phyloP scores from a whole-genome alignment of 1,140 invertebrate genomes.

The Geopemphigus sp. region DNA sequence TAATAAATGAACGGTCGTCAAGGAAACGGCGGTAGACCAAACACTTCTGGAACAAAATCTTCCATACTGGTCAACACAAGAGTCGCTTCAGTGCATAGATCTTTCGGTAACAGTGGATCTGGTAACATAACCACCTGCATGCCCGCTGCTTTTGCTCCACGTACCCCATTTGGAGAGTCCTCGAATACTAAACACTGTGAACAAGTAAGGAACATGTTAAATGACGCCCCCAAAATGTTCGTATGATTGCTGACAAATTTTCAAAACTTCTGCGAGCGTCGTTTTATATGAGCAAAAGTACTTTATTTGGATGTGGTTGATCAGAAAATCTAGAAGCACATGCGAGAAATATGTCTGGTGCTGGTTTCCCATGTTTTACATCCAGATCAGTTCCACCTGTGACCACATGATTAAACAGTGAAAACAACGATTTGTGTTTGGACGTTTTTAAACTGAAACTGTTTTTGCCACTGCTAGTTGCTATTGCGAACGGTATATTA shows the following conservation, averaged over 20 bases:
- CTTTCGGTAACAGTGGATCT: constrained; percentile 65
- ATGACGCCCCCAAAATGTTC: no score
- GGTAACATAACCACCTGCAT: constrained; percentile 90
- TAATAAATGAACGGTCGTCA: background rate
- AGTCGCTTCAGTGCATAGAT: constrained; percentile 66
- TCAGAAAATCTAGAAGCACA: constrained; percentile 78
- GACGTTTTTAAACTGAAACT: constrained; percentile 40
- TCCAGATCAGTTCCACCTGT: constrained; percentile 76
- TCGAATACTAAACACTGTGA: constrained; percentile 88
- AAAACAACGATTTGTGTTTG: constrained; percentile 54
- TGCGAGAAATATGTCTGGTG: constrained; percentile 88
- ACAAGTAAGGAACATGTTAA: no score
- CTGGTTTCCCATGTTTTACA: constrained; percentile 86
- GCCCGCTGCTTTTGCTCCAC: constrained; percentile 74
- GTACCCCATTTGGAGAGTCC: constrained; percentile 86
- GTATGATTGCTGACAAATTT: no score
- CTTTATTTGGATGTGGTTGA: constrained; percentile 67
- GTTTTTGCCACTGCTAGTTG: constrained; percentile 63
- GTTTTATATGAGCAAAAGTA: constrained; percentile 51
- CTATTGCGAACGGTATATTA: constrained; percentile 80
- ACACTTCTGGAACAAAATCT: constrained; percentile 80
- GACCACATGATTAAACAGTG: constrained; percentile 81
- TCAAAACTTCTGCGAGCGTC: no score
- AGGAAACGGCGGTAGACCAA: constrained; percentile 74
- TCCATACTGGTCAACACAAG: constrained; percentile 70